phyloP scores from a whole-genome alignment of 2,113 vertebrate genomes.

The Trichomycterus rosablanca region DNA sequence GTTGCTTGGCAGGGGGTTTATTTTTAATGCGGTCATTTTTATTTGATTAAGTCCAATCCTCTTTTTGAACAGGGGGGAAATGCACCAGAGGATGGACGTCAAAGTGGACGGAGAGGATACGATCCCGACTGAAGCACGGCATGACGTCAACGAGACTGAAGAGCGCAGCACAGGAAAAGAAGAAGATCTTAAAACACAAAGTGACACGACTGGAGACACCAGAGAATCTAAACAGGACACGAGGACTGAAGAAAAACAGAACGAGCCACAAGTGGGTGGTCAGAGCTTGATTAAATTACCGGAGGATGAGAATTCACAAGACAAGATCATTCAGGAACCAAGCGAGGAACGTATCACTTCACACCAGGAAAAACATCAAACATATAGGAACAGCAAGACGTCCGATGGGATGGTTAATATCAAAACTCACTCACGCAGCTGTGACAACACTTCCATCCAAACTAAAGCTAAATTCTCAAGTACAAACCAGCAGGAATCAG shows the following conservation, averaged over 20 bases:
- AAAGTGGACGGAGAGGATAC: neutral
- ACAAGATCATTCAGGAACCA: neutral
- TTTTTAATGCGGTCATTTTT: neutral
- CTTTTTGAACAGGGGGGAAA: conserved; percentile 7
- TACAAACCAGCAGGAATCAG: too few relatives aligned
- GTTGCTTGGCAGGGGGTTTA: neutral
- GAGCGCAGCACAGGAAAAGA: neutral
- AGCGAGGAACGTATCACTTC: neutral
- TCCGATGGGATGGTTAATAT: too few relatives aligned
- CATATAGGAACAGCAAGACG: too few relatives aligned
- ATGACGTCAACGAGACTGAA: neutral
- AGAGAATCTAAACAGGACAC: too few relatives aligned
- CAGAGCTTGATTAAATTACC: too few relatives aligned
- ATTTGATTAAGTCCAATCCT: neutral
- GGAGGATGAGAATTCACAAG: too few relatives aligned
- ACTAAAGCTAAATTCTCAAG: too few relatives aligned
- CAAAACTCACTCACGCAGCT: too few relatives aligned
- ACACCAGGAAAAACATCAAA: neutral
- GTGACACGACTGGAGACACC: neutral
- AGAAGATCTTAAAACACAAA: neutral
- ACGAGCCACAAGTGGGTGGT: neutral
- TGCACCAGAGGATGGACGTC: neutral
- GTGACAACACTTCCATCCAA: neutral
- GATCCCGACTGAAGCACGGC: neutral
- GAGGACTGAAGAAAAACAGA: neutral